A percentile compares a stretch with the other conserved stretches of the same genome.
Evolutionary conservation across 2,888 invertebrate genomes (phyloP).

Genomic region (Ochropacha duplaris): DNA sequence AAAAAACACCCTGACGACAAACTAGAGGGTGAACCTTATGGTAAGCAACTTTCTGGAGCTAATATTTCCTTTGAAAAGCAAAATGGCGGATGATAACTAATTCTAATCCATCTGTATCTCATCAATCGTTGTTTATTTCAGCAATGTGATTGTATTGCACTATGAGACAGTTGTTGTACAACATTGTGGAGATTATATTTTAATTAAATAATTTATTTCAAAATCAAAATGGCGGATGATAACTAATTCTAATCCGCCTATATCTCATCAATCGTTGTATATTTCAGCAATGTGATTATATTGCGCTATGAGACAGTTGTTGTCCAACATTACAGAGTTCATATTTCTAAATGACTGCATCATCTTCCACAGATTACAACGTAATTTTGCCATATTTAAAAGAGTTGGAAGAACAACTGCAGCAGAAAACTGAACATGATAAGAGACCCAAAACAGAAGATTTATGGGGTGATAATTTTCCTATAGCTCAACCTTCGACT

Average conservation of each 20-base stretch:
- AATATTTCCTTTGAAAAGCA: neutral
- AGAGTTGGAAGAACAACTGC: constrained; percentile 65
- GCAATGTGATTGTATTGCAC: too few relatives aligned
- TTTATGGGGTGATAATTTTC: constrained; percentile 30
- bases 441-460: constrained; percentile 36
- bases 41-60: constrained; percentile 32
- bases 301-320: neutral
- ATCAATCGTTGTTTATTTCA: neutral
- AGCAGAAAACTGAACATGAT: constrained; percentile 36
- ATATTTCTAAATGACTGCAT: neutral
- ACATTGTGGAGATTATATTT: too few relatives aligned
- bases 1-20: constrained; percentile 70
- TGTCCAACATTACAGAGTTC: too few relatives aligned
- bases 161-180: too few relatives aligned
- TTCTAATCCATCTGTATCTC: neutral
- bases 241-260: neutral
- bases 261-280: neutral
- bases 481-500: neutral
- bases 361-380: constrained; percentile 59
- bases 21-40: constrained; percentile 72
- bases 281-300: neutral
- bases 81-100: neutral
- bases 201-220: too few relatives aligned
- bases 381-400: constrained; percentile 73
- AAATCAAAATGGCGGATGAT: too few relatives aligned